A percentile compares a stretch with the other conserved stretches of the same genome.
Evolutionary conservation across 2,797 vertebrate genomes (phyloP).

Genomic region (Rhynchotus rufescens): DNA sequence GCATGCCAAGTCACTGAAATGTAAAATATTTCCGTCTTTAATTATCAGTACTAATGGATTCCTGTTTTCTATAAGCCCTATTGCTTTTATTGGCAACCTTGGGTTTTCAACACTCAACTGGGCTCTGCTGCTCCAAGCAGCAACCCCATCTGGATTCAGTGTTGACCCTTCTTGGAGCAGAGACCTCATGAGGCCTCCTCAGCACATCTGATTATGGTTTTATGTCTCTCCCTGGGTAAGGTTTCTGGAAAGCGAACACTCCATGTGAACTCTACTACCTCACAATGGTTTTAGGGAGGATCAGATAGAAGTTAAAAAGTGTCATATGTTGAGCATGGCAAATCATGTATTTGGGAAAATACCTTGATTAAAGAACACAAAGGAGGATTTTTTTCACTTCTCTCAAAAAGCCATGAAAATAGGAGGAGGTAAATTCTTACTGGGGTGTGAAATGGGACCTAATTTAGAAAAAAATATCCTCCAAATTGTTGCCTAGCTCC

Average conservation of each 20-base stretch:
- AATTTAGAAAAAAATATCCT: neutral
- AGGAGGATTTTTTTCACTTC: neutral
- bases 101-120: neutral
- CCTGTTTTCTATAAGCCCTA: neutral
- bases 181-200: neutral
- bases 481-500: neutral
- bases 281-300: neutral
- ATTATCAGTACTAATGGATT: slow-evolving; percentile 24
- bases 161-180: neutral
- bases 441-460: neutral
- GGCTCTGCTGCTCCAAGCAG: neutral
- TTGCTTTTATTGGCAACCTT: neutral
- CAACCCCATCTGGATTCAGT: neutral
- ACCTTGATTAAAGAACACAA: neutral
- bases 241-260: neutral
- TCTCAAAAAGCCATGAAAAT: neutral
- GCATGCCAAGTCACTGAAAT: slow-evolving; percentile 54
- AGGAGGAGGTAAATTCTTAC: neutral
- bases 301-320: neutral
- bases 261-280: neutral
- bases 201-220: neutral
- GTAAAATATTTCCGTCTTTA: slow-evolving; percentile 50
- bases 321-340: neutral
- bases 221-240: neutral
- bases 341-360: neutral